Conservation (phyloP, 2,888 invertebrate species). For the Mystacides longicornis region DNA sequence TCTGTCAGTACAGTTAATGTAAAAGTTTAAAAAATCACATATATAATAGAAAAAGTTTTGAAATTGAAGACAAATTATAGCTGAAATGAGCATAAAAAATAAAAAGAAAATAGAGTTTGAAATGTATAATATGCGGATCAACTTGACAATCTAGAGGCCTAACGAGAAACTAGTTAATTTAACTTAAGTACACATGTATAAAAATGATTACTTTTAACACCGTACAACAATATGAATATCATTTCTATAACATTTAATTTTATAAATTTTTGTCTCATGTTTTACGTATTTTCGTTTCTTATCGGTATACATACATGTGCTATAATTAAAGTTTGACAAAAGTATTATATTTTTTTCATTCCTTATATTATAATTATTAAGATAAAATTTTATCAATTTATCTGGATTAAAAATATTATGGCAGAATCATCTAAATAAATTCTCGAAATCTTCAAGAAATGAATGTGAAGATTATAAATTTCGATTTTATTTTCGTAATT, state of each 20-base stretch:
- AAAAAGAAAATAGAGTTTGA: too few relatives aligned
- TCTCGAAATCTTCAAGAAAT: too few relatives aligned
- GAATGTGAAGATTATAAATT: too few relatives aligned
- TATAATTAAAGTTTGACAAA: conserved; percentile 6
- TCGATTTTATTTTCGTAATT: too few relatives aligned
- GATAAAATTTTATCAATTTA: too few relatives aligned
- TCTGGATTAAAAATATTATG: too few relatives aligned
- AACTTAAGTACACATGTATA: background rate
- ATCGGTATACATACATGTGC: conserved; percentile 8
- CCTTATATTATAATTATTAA: background rate
- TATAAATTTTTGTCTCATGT: conserved; percentile 18
- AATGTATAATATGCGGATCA: background rate
- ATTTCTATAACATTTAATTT: background rate
- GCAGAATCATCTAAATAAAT: too few relatives aligned
- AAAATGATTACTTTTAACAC: background rate
- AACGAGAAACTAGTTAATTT: background rate
- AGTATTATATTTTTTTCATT: conserved; percentile 1
- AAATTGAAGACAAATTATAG: too few relatives aligned
- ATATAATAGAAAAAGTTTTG: too few relatives aligned
- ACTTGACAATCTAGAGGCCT: background rate
- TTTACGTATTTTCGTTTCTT: conserved; percentile 26
- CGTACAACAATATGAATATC: background rate
- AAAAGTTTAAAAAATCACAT: too few relatives aligned
- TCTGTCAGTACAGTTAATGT: too few relatives aligned
- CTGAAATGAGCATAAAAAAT: too few relatives aligned